phyloP scores from a whole-genome alignment of 2,888 invertebrate genomes.

The Temnothorax rugatulus region DNA sequence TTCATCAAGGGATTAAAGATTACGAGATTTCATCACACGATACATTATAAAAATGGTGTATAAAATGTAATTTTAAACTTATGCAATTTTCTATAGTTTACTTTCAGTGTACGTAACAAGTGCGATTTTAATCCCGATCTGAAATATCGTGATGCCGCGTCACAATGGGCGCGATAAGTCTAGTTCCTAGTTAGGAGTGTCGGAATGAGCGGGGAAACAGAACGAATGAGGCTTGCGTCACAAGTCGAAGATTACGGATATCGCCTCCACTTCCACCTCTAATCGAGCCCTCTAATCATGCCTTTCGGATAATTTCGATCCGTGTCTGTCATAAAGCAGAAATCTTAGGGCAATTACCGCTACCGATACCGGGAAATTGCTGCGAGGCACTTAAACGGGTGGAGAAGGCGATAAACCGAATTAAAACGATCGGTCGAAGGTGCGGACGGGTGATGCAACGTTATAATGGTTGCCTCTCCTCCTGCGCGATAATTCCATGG shows the following conservation, averaged over 20 bases:
- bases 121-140: neutral
- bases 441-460: conserved; percentile 45
- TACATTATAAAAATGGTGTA: neutral
- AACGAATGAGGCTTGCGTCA: conserved; percentile 22
- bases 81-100: neutral
- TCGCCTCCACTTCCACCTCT: neutral
- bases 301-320: conserved; percentile 48
- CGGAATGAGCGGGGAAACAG: neutral
- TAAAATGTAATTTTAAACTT: neutral
- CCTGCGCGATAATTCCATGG: conserved; percentile 28
- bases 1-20: neutral
- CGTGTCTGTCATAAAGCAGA: neutral
- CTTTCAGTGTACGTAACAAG: neutral
- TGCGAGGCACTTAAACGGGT: conserved; percentile 11
- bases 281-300: neutral
- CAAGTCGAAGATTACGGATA: conserved; percentile 22
- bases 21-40: neutral
- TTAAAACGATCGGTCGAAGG: conserved; percentile 51
- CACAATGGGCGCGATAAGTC: neutral
- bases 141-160: neutral
- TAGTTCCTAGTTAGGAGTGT: conserved; percentile 22
- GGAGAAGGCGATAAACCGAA: conserved; percentile 40
- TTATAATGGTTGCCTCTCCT: neutral
- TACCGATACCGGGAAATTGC: conserved; percentile 21
- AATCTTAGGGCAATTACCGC: conserved; percentile 29